phyloP scores from a whole-genome alignment of 2,888 invertebrate genomes.

The Tenthredo scrophulariae region DNA sequence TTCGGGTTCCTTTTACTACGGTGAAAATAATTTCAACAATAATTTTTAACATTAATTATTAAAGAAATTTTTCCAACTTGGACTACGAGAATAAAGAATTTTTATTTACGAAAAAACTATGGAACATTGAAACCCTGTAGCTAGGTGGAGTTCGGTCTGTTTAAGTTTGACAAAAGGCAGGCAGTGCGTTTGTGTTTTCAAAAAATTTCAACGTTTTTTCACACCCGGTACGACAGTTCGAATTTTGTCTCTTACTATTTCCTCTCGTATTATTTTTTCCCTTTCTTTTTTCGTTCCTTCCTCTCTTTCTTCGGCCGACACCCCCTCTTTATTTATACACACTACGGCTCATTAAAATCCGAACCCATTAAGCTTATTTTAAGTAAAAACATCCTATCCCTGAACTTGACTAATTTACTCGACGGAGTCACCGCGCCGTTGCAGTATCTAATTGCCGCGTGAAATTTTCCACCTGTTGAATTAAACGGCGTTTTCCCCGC shows the following conservation, averaged over 20 bases:
- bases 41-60: no score
- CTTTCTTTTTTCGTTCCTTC: neutral
- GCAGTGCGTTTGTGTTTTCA: neutral
- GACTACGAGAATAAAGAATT: no score
- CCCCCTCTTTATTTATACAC: constrained; percentile 50
- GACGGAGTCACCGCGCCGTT: neutral
- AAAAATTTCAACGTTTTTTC: constrained; percentile 19
- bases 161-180: constrained; percentile 37
- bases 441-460: neutral
- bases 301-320: neutral
- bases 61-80: no score
- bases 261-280: neutral
- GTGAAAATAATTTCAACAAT: no score
- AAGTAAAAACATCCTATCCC: constrained; percentile 48
- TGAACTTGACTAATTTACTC: constrained; percentile 43
- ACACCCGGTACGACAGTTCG: constrained; percentile 1
- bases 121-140: no score
- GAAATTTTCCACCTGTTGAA: constrained; percentile 15
- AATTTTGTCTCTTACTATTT: constrained; percentile 21
- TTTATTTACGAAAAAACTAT: neutral
- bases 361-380: constrained; percentile 47
- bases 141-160: neutral
- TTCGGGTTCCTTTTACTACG: neutral
- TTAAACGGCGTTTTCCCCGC: neutral
- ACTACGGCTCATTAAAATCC: constrained; percentile 50